Base-by-base conservation (phyloP, 2,888 invertebrate species). In the Linnaemya vulpina region DNA sequence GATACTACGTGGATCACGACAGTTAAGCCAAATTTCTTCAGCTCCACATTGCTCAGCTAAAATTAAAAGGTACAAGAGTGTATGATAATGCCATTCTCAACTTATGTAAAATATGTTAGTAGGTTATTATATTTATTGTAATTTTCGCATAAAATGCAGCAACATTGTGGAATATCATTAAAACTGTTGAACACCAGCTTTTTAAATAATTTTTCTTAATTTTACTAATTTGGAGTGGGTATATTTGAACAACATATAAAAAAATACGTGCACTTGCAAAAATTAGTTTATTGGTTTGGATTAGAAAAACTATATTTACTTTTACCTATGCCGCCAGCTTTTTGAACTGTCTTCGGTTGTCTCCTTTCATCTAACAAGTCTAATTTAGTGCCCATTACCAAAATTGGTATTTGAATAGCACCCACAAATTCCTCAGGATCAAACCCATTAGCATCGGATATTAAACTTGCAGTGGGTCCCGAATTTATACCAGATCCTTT, bases 371-470 rank as follows among this genome's bases (percentile, higher is more conserved):
- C 96, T 0, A 96, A 95, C 87, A 97, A 93, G 93, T 99, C 98
- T 87, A 96, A 94, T 92, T 99, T 99, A 1, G 98, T 98, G 15
- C 98, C 99, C 89, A 99, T 96, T 0, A 99, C 97, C 86, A 99
- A 93, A 89, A 98, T 97, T 0, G 99, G 99, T 90, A 98, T 96
- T 94, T 97, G 96, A 60, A 96, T 96, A 7, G 96, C 95, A 30
- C 97, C 97, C 78, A 97, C 94, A 92, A 97, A 96, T 90, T 96
- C 96, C 92, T 98, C 97, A 8, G 96, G 95, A 92, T 97, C 97
- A 89, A 96, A 96, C 80, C 71, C 82, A 46, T 46, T 87, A 43
- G 0, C 71, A 35, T 55, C 89, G 87, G 13, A n/a, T 22, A 79
- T 9, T 75, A 78, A 51, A 83, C 25, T 17, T 84, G 87, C 20